phyloP scores from a whole-genome alignment of 2,888 invertebrate species.

The Drosophila kanekoi region DNA sequence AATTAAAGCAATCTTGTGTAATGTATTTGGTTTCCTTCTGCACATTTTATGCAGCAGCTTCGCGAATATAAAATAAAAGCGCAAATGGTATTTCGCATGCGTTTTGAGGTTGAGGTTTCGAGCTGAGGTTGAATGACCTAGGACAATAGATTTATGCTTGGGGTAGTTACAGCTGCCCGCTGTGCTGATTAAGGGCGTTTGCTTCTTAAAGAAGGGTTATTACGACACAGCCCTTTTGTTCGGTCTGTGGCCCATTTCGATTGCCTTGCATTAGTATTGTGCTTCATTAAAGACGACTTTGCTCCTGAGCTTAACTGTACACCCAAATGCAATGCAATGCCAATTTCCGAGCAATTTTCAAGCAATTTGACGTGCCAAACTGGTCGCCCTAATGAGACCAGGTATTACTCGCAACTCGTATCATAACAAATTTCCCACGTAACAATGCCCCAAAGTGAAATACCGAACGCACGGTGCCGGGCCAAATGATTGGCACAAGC shows the following conservation, averaged over 20 bases:
- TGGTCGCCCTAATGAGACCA: conserved; percentile 71
- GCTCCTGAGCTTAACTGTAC: conserved; percentile 40
- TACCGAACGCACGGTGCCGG: conserved; percentile 32
- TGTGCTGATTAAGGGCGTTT: conserved; percentile 77
- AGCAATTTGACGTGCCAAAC: conserved; percentile 67
- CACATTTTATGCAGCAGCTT: conserved; percentile 67
- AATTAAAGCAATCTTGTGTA: conserved; percentile 2
- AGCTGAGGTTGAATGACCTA: conserved; percentile 75
- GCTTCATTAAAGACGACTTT: conserved; percentile 51
- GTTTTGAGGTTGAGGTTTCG: conserved; percentile 61
- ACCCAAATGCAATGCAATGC: conserved; percentile 31
- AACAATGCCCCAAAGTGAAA: conserved; percentile 78
- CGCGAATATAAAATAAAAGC: conserved; percentile 69
- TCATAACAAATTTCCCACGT: conserved; percentile 77
- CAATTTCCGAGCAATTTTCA: conserved; percentile 72
- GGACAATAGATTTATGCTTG: conserved; percentile 76
- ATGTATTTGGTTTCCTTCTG: conserved; percentile 41
- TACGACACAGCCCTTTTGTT: conserved; percentile 37
- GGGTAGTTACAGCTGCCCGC: conserved; percentile 76
- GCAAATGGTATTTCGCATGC: conserved; percentile 70
- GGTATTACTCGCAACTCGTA: conserved; percentile 42
- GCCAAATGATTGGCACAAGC: conserved; percentile 60
- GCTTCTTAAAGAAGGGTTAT: conserved; percentile 73
- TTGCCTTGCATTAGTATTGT: conserved; percentile 45
- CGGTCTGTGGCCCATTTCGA: conserved; percentile 56